phyloP scores from a whole-genome alignment of 1,140 invertebrate genomes.

The Trichogramma pretiosum region DNA sequence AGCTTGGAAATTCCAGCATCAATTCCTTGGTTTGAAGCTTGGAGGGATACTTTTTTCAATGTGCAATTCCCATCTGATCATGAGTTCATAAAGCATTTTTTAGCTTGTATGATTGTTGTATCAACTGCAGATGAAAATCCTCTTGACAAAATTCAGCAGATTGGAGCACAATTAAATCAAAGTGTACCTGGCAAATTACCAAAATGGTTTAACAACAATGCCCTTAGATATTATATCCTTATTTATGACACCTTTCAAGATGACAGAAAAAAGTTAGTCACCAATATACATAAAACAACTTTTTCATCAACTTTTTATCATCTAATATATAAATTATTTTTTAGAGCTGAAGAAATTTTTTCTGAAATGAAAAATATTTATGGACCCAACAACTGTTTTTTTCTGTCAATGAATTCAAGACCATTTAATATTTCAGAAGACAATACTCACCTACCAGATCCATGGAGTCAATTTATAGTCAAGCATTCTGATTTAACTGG shows the following conservation, averaged over 20 bases:
- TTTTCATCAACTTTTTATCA: not conserved
- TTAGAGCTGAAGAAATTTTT: constrained; percentile 72
- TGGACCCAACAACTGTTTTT: constrained; percentile 75
- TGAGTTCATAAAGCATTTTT: constrained; percentile 88
- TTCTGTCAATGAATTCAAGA: constrained; percentile 80
- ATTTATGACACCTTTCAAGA: constrained; percentile 73
- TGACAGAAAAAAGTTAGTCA: constrained; percentile 51
- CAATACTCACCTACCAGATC: constrained; percentile 60
- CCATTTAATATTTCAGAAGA: constrained; percentile 48
- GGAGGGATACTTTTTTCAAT: constrained; percentile 83
- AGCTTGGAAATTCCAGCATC: constrained; percentile 60
- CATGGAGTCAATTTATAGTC: constrained; percentile 72
- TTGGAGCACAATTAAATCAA: constrained; percentile 71
- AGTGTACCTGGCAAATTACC: constrained; percentile 67
- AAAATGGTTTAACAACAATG: constrained; percentile 82
- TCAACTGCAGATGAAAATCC: constrained; percentile 75
- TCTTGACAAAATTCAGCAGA: constrained; percentile 64
- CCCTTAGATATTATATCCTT: constrained; percentile 82
- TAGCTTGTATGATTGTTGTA: constrained; percentile 83
- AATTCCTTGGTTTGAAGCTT: constrained; percentile 94
- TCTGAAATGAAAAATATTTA: constrained; percentile 77
- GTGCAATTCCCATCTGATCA: constrained; percentile 87
- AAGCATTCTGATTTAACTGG: constrained; percentile 47
- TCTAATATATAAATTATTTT: constrained; percentile 12
- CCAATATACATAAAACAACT: constrained; percentile 8